A percentile compares a stretch with the other conserved stretches of the same genome.
Conservation (phyloP, 2,888 invertebrate genomes). For the Papilio protenor region DNA sequence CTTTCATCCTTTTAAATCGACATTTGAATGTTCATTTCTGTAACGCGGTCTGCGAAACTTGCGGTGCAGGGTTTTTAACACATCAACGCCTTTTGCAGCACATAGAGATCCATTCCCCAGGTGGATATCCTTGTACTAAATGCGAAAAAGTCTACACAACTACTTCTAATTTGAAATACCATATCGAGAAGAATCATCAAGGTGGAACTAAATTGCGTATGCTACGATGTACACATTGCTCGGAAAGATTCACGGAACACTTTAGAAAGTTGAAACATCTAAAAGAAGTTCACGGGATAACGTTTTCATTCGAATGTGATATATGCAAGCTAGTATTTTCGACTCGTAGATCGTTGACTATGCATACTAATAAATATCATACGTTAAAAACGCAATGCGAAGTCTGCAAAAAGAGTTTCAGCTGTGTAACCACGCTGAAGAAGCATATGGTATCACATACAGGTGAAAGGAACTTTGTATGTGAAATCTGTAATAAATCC, state of each 20-base stretch:
- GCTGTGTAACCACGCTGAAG: constrained; percentile 66
- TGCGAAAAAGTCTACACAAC: constrained; percentile 80
- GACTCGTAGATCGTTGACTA: constrained; percentile 64
- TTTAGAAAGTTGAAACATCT: constrained; percentile 71
- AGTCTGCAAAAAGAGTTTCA: constrained; percentile 78
- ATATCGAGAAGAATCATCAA: constrained; percentile 67
- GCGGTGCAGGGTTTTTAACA: constrained; percentile 71
- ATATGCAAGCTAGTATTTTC: constrained; percentile 65
- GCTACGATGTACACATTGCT: constrained; percentile 67
- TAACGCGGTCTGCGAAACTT: constrained; percentile 72
- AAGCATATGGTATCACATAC: constrained; percentile 69
- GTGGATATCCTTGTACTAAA: constrained; percentile 69
- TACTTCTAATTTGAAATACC: constrained; percentile 69
- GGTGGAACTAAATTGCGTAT: constrained; percentile 64
- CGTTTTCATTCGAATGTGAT: constrained; percentile 68
- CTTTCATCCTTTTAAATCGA: constrained; percentile 69
- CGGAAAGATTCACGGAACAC: constrained; percentile 69
- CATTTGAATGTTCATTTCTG: constrained; percentile 76
- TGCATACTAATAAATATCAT: constrained; percentile 71
- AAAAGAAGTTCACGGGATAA: constrained; percentile 67
- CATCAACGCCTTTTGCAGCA: constrained; percentile 69
- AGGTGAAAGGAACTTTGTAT: constrained; percentile 65
- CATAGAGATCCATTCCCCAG: constrained; percentile 68
- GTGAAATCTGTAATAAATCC: constrained; percentile 76
- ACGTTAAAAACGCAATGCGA: constrained; percentile 75